Evolutionary conservation across 2,113 vertebrate species (phyloP), one percentile per base, ranked within the genome.

Genomic region (Tringa solitaria): DNA sequence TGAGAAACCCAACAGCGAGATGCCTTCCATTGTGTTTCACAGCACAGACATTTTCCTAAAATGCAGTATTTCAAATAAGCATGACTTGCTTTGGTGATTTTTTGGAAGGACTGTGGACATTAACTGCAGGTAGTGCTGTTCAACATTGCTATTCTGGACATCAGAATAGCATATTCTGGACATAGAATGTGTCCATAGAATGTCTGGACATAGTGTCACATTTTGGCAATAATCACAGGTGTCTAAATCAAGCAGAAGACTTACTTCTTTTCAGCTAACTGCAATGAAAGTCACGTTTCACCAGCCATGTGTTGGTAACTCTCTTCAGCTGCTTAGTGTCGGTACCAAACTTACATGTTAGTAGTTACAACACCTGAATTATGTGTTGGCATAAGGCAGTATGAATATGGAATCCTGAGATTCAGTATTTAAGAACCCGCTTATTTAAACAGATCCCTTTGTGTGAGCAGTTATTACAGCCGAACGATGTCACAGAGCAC

Each of bases 21-120:
- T 12, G 8, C 16, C 45, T 83, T 68, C 22, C 15, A 8, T 64
- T 73, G 28, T 78, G 54, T 22, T 32, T 56, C 23, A 39, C 21
- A 85, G 70, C n/a, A 50, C 3, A 5, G 43, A 39, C 0, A 0
- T 48, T 81, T 61, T 61, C 51, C 50, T 63, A 39, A 84, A 70
- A 63, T 30, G 10, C 0, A 1, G 5, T 14, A 30, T 21, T 63
- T 70, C 46, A 74, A 67, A 65, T 14, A 48, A 28, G 2, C 28
- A n/a, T 12, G 8, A 69, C 30, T 63, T 15, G 1, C 6, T 83
- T 30, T 12, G 26, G 46, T 11, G 33, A 57, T 39, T 1, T 0
- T 73, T 79, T 95, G 24, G 33, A 67, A 84, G 12, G 20, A 32
- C 32, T 53, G 9, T 41, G 28, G n/a, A 45, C 9, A 37, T 51